phyloP scores from a whole-genome alignment of 2,797 vertebrate genomes.

The Gallinago solitaria region DNA sequence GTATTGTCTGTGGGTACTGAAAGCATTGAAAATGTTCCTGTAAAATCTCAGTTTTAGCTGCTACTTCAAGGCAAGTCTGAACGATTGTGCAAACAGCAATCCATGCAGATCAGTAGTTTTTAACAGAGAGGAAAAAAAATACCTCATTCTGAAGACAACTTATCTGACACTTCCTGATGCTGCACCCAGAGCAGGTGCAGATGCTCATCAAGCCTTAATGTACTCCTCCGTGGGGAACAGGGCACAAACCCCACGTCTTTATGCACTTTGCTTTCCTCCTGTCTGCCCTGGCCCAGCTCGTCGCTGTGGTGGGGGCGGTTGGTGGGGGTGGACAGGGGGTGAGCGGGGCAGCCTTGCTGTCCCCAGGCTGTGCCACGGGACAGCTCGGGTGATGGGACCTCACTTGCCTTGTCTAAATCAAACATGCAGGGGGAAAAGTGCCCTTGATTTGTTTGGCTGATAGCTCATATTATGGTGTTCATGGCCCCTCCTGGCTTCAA shows the following conservation, averaged over 20 bases:
- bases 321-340: not conserved
- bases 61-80: not conserved
- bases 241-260: not conserved
- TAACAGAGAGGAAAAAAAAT: not conserved
- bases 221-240: fast-evolving
- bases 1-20: not conserved
- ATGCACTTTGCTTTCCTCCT: not conserved
- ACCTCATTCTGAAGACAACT: not conserved
- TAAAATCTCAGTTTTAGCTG: not conserved
- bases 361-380: not conserved
- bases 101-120: not conserved
- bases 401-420: not conserved
- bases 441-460: not conserved
- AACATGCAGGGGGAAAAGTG: not conserved
- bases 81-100: not conserved
- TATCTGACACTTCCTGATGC: not conserved
- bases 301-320: fast-evolving
- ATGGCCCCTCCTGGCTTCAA: not conserved
- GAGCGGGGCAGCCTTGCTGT: not conserved
- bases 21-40: not conserved
- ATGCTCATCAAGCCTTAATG: not conserved
- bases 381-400: not conserved
- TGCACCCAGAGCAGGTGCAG: not conserved
- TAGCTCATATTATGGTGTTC: fast-evolving
- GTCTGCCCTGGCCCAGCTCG: fast-evolving